These are phyloP conservation scores for Drosophila repletoides DNA, from an alignment of 1,140 invertebrate genomes.

Conservation along the genomic window DNA sequence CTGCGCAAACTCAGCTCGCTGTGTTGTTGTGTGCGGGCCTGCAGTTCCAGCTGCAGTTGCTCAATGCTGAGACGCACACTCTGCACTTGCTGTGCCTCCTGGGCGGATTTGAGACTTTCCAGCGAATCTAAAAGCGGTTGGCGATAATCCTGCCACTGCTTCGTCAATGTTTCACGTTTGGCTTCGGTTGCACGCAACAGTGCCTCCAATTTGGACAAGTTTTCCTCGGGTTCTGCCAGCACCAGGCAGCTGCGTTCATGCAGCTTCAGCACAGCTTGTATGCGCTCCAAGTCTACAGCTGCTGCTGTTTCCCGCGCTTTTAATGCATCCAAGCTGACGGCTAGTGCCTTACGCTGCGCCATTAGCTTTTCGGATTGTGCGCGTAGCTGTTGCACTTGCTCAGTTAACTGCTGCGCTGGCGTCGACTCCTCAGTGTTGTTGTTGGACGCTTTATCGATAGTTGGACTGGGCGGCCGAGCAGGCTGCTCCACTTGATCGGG, in stretches of 20 bases:
- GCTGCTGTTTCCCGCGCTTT: conserved; percentile 39
- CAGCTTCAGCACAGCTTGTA: conserved; percentile 61
- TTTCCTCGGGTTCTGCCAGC: conserved; percentile 70
- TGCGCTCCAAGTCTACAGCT: conserved; percentile 15
- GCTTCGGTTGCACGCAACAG: conserved; percentile 54
- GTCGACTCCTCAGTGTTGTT: background rate
- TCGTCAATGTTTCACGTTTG: conserved; percentile 61
- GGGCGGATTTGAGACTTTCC: conserved; percentile 50
- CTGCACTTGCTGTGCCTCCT: conserved; percentile 65
- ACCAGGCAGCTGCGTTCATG: conserved; percentile 71
- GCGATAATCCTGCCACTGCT: conserved; percentile 79
- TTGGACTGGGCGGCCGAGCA: background rate
- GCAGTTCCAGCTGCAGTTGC: conserved; percentile 56
- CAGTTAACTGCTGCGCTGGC: conserved; percentile 47
- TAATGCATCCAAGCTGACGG: conserved; percentile 13
- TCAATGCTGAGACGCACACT: conserved; percentile 49
- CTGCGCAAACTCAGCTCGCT: conserved; percentile 84
- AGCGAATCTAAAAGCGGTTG: conserved; percentile 54
- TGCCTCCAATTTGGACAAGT: conserved; percentile 64
- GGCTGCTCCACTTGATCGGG: conserved; percentile 16
- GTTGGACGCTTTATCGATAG: background rate
- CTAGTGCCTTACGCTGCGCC: conserved; percentile 44
- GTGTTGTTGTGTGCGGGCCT: conserved; percentile 72
- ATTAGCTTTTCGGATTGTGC: conserved; percentile 52
- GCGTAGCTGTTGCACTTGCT: conserved; percentile 65